A percentile compares a stretch with the other conserved stretches of the same genome.
These are phyloP conservation scores for Charina bottae DNA, from an alignment of 2,113 vertebrate genomes.

Conservation along the genomic window DNA sequence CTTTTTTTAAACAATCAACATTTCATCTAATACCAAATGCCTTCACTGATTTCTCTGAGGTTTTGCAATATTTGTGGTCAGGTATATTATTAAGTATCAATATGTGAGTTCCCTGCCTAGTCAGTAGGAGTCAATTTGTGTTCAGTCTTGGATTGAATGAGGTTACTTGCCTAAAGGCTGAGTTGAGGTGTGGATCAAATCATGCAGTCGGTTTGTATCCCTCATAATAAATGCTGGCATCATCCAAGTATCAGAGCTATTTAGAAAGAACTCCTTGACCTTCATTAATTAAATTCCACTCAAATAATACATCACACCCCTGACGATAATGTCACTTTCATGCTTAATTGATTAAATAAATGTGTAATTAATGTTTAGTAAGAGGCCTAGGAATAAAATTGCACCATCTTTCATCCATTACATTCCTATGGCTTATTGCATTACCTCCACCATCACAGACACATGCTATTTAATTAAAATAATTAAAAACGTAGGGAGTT, in stretches of 20 bases:
- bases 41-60: neutral
- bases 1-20: neutral
- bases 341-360: conserved; percentile 75
- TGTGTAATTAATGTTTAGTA: conserved; percentile 53
- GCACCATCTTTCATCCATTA: conserved; percentile 31
- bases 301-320: conserved; percentile 62
- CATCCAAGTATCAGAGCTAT: conserved; percentile 59
- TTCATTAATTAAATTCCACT: conserved; percentile 71
- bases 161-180: neutral
- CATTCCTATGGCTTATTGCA: conserved; percentile 26
- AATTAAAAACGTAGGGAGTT: conserved; percentile 4
- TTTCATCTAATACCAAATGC: neutral
- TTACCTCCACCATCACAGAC: neutral
- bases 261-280: conserved; percentile 60
- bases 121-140: neutral
- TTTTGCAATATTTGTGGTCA: neutral
- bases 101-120: neutral
- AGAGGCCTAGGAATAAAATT: conserved; percentile 41
- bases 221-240: conserved; percentile 53
- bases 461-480: conserved; percentile 28
- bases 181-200: neutral
- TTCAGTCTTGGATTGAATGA: neutral
- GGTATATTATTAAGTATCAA: neutral
- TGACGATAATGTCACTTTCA: conserved; percentile 67
- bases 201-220: neutral